These are phyloP conservation scores for Odontesthes bonariensis DNA, from an alignment of 2,113 vertebrate genomes.

Conservation along the genomic window DNA sequence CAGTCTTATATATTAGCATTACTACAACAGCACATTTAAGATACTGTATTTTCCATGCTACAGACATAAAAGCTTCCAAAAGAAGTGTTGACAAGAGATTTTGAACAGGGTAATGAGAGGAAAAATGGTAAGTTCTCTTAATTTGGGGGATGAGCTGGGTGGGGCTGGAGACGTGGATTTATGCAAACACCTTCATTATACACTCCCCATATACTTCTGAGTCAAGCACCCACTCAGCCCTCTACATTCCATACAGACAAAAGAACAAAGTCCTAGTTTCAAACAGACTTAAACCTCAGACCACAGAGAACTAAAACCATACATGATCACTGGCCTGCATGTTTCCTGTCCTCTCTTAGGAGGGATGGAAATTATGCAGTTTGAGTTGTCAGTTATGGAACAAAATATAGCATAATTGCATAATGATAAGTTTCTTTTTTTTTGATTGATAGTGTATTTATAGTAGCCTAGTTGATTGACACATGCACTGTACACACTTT, in stretches of 20 bases:
- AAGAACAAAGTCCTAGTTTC: slow-evolving; percentile 33
- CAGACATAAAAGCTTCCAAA: not conserved
- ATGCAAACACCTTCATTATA: slow-evolving; percentile 56
- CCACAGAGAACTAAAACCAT: slow-evolving; percentile 38
- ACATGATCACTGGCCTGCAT: slow-evolving; percentile 40
- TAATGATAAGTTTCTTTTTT: slow-evolving; percentile 57
- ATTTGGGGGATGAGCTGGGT: slow-evolving; percentile 18
- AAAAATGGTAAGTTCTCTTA: slow-evolving; percentile 49
- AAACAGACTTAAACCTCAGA: slow-evolving; percentile 48
- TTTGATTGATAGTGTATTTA: slow-evolving; percentile 65
- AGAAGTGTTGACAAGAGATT: slow-evolving; percentile 73
- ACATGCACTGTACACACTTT: slow-evolving; percentile 8
- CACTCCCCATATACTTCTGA: slow-evolving; percentile 31
- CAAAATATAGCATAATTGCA: slow-evolving; percentile 43
- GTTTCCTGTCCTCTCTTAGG: slow-evolving; percentile 41
- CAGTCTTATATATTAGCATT: too few species aligned
- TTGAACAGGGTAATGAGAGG: slow-evolving; percentile 83
- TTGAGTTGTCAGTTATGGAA: slow-evolving; percentile 26
- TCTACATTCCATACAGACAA: slow-evolving; percentile 20
- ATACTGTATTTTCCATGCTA: not conserved
- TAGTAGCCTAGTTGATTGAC: slow-evolving; percentile 16
- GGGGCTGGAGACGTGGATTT: slow-evolving; percentile 15
- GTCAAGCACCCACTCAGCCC: slow-evolving; percentile 46
- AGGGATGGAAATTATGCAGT: slow-evolving; percentile 33
- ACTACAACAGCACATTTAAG: too few species aligned